These are phyloP conservation scores for Eupithecia subumbrata DNA, from an alignment of 2,888 invertebrate genomes.

Conservation along the genomic window DNA sequence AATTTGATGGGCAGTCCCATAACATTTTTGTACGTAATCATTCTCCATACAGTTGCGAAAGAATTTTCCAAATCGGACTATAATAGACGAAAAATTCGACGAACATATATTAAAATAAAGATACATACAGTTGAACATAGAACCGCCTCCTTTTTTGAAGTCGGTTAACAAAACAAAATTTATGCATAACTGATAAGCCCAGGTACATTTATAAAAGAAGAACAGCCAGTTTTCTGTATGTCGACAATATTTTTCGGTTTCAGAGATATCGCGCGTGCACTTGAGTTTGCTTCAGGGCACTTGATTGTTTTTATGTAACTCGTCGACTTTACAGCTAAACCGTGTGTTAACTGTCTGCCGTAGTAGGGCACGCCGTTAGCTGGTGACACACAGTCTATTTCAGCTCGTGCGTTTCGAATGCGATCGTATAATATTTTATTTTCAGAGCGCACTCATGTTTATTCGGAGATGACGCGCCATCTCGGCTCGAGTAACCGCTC, in stretches of 20 bases:
- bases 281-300: background rate
- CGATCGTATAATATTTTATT: slow-evolving; percentile 80
- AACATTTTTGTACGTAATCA: too few species aligned
- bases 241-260: background rate
- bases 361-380: slow-evolving; percentile 55
- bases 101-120: too few species aligned
- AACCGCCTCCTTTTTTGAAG: too few species aligned
- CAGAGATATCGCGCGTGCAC: background rate
- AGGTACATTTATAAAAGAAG: background rate
- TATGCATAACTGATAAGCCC: background rate
- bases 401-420: slow-evolving; percentile 70
- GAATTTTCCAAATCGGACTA: too few species aligned
- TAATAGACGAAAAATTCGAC: too few species aligned
- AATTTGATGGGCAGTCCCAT: too few species aligned
- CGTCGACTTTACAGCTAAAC: background rate
- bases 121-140: too few species aligned
- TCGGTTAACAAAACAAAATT: background rate
- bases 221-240: background rate
- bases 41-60: too few species aligned
- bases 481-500: slow-evolving; percentile 50
- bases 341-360: slow-evolving; percentile 40
- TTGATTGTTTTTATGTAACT: background rate
- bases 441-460: slow-evolving; percentile 77
- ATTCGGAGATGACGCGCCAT: slow-evolving; percentile 69
- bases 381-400: slow-evolving; percentile 75